These are phyloP conservation scores for Pandemis cinnamomeana DNA, from an alignment of 2,888 invertebrate genomes.

Conservation along the genomic window DNA sequence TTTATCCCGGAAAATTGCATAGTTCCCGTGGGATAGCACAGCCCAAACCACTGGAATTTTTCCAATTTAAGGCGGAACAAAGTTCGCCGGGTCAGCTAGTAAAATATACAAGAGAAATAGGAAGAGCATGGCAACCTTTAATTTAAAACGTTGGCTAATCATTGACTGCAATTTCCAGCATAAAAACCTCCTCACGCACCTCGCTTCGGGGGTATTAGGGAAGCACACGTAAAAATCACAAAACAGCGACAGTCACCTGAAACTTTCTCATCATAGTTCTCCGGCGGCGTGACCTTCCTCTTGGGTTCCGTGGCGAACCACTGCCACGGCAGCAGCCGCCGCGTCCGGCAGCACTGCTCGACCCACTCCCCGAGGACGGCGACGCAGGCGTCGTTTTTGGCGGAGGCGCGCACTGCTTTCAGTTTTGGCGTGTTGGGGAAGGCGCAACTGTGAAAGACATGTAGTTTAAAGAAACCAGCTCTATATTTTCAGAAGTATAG, in stretches of 20 bases:
- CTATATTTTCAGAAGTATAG: no score
- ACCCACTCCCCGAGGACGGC: constrained; percentile 92
- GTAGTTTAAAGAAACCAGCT: not conserved
- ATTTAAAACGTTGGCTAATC: not conserved
- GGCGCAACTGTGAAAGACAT: constrained; percentile 89
- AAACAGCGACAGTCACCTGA: not conserved
- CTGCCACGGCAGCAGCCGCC: constrained; percentile 87
- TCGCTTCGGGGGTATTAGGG: not conserved
- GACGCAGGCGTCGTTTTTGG: constrained; percentile 77
- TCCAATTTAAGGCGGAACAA: no score
- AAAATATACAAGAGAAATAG: no score
- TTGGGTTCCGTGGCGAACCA: constrained; percentile 84
- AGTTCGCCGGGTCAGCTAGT: no score
- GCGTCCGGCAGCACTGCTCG: constrained; percentile 84
- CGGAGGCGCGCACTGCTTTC: constrained; percentile 85
- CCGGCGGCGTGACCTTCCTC: constrained; percentile 48
- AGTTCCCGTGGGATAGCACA: no score
- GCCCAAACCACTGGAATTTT: no score
- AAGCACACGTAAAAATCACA: not conserved
- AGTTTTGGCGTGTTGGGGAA: constrained; percentile 95
- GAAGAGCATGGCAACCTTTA: no score
- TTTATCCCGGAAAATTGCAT: no score
- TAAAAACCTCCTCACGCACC: not conserved
- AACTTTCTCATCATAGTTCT: constrained; percentile 47
- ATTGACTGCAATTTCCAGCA: not conserved